phyloP scores from a whole-genome alignment of 2,113 vertebrate species.

The Taxidea taxus region DNA sequence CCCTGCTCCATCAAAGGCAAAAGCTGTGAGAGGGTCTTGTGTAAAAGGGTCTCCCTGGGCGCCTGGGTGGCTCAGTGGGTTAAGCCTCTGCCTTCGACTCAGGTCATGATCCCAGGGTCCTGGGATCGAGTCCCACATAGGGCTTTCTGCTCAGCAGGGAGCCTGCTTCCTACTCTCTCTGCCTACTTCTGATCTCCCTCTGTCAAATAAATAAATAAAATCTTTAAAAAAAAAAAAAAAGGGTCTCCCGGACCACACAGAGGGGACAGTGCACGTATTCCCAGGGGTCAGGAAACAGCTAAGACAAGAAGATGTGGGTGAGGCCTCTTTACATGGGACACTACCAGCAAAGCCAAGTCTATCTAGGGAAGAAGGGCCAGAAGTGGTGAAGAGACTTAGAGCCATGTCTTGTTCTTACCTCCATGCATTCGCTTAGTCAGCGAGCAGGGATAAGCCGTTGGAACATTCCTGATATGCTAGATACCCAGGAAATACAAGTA shows the following conservation, averaged over 20 bases:
- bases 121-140: too few species aligned
- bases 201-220: too few species aligned
- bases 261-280: not conserved
- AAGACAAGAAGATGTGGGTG: not conserved
- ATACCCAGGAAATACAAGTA: not conserved
- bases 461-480: not conserved
- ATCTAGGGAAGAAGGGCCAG: not conserved
- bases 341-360: not conserved
- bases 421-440: not conserved
- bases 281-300: not conserved
- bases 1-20: not conserved
- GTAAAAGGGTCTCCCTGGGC: not conserved
- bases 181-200: too few species aligned
- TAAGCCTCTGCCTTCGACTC: too few species aligned
- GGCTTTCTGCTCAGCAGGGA: too few species aligned
- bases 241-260: not conserved
- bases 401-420: not conserved
- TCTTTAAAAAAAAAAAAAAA: too few species aligned
- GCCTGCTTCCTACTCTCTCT: too few species aligned
- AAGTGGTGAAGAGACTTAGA: not conserved
- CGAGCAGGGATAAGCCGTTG: not conserved
- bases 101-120: too few species aligned
- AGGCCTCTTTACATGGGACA: not conserved
- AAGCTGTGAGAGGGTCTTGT: not conserved
- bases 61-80: too few species aligned